Conservation (phyloP, 2,888 invertebrate species). For the Belgica antarctica region DNA sequence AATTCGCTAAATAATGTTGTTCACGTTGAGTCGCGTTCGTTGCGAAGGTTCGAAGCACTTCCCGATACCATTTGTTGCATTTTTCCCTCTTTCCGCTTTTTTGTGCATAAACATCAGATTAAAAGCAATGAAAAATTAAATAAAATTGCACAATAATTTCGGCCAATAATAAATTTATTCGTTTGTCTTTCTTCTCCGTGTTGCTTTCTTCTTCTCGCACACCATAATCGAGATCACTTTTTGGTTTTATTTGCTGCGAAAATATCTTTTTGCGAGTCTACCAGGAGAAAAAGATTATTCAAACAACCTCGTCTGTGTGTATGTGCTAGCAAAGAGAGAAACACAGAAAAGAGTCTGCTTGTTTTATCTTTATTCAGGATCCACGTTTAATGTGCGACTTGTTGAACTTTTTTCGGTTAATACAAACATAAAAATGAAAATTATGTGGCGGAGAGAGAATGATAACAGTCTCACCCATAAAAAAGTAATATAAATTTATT, state of each 20-base stretch:
- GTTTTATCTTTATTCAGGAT: constrained; percentile 40
- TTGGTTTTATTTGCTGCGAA: background rate
- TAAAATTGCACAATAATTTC: constrained; percentile 33
- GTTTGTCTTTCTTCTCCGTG: background rate
- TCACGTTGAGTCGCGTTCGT: background rate
- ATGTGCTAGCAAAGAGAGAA: constrained; percentile 1
- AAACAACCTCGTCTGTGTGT: constrained; percentile 11
- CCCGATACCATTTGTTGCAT: constrained; percentile 3
- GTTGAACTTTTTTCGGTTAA: constrained; percentile 34
- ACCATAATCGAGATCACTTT: background rate
- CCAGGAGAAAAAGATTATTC: background rate
- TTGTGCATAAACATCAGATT: background rate
- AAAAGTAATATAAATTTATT: constrained; percentile 19
- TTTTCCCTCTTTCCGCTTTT: background rate
- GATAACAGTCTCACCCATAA: constrained; percentile 11
- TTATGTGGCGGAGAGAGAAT: constrained; percentile 10
- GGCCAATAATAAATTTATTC: constrained; percentile 23
- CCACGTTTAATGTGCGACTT: constrained; percentile 43
- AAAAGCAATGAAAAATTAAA: constrained; percentile 22
- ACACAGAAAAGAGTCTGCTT: constrained; percentile 21
- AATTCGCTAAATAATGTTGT: constrained; percentile 4
- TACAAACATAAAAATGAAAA: constrained; percentile 11
- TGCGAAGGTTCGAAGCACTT: too few relatives aligned
- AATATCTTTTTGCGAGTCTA: background rate
- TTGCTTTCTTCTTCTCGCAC: constrained; percentile 1